Conservation (phyloP, 2,113 vertebrate genomes). For the Campylomormyrus numenius region DNA sequence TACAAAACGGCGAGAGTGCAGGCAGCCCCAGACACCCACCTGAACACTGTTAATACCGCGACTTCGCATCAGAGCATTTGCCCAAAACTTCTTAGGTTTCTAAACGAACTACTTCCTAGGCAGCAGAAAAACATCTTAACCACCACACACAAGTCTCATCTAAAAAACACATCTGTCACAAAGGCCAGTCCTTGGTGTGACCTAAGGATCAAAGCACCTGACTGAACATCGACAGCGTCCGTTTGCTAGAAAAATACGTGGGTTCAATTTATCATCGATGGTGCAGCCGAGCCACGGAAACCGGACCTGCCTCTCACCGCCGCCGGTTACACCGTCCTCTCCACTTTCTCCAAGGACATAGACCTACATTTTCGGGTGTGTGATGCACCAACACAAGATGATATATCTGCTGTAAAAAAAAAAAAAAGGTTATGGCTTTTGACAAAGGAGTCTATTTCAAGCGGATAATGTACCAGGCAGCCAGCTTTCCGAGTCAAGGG, state of each 20-base stretch:
- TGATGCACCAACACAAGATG: not conserved
- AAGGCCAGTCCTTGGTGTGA: not conserved
- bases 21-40: not conserved
- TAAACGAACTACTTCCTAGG: not conserved
- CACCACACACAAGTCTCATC: not conserved
- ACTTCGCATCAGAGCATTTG: not conserved
- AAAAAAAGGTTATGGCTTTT: conserved; percentile 7
- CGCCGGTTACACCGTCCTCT: not conserved
- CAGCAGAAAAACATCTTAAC: not conserved
- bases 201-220: not conserved
- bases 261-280: not conserved
- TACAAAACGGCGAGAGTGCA: not conserved
- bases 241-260: not conserved
- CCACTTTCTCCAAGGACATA: not conserved
- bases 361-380: not conserved
- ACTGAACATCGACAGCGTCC: not conserved
- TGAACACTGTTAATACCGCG: not conserved
- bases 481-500: not conserved
- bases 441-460: conserved; percentile 3
- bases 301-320: no score
- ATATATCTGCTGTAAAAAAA: not conserved
- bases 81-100: not conserved
- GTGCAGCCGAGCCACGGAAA: not conserved
- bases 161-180: not conserved
- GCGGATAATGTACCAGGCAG: not conserved